Evolutionary conservation across 2,888 invertebrate genomes (phyloP).

Genomic region (Hemistola chrysoprasaria): DNA sequence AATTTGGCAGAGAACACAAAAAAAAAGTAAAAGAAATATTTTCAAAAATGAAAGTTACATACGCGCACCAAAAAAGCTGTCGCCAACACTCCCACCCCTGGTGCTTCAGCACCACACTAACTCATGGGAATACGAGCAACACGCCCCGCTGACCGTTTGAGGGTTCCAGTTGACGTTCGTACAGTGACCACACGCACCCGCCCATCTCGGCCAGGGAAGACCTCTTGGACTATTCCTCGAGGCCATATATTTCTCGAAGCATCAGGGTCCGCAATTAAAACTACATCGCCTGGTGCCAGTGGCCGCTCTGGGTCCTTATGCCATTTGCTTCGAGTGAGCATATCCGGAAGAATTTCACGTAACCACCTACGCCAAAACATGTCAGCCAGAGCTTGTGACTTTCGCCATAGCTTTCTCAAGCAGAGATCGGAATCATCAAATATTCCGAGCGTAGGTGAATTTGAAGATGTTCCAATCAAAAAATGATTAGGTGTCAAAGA

Average conservation of each 20-base stretch:
- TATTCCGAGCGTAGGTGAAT: background rate
- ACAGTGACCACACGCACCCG: too few relatives aligned
- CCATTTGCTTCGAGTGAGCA: slow-evolving; percentile 13
- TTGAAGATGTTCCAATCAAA: background rate
- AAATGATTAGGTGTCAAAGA: background rate
- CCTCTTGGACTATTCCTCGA: background rate
- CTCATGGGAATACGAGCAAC: too few relatives aligned
- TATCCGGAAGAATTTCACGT: slow-evolving; percentile 20
- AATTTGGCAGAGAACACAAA: too few relatives aligned
- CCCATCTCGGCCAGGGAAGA: too few relatives aligned
- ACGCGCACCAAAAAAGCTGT: too few relatives aligned
- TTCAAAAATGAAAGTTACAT: too few relatives aligned
- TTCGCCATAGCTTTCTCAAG: slow-evolving; percentile 20
- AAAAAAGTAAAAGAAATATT: too few relatives aligned
- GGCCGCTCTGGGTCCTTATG: slow-evolving; percentile 1
- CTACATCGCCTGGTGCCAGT: slow-evolving; percentile 11
- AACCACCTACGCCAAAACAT: slow-evolving; percentile 23
- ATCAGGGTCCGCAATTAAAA: slow-evolving; percentile 4
- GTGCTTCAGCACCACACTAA: too few relatives aligned
- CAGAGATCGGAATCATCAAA: slow-evolving; percentile 8
- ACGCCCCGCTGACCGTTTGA: too few relatives aligned
- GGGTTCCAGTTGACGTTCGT: too few relatives aligned
- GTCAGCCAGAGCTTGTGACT: slow-evolving; percentile 17
- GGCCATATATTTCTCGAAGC: slow-evolving; percentile 4
- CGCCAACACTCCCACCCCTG: too few relatives aligned